Percentiles rank a stretch among this genome's conserved stretches.
Evolutionary conservation across 2,797 vertebrate genomes (phyloP).

Genomic region (Eptatretus atami): DNA sequence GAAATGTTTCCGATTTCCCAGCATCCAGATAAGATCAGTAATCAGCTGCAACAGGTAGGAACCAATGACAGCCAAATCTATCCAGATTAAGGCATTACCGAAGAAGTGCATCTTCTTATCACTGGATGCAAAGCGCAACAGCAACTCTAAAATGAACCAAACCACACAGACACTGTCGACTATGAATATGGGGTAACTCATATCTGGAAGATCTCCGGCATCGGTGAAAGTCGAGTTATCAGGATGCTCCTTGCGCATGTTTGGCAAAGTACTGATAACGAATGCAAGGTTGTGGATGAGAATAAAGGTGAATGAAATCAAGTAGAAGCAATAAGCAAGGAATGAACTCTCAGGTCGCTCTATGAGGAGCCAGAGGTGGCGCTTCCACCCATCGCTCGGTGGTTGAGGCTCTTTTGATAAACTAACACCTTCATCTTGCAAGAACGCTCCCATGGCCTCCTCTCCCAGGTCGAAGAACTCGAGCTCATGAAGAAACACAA

Average conservation of each 20-base stretch:
- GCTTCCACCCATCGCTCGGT: constrained; percentile 45
- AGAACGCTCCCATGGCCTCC: constrained; percentile 76
- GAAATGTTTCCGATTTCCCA: constrained; percentile 43
- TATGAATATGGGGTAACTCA: constrained; percentile 29
- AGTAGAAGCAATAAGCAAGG: constrained; percentile 44
- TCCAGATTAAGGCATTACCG: constrained; percentile 81
- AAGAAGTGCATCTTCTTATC: constrained; percentile 85
- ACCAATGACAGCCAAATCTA: constrained; percentile 77
- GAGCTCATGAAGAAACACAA: constrained; percentile 75
- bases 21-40: constrained; percentile 48
- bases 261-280: constrained; percentile 74
- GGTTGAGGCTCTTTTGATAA: constrained; percentile 16
- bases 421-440: constrained; percentile 70
- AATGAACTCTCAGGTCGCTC: constrained; percentile 89
- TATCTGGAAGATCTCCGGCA: neutral
- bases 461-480: constrained; percentile 68
- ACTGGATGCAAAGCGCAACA: constrained; percentile 58
- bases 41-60: constrained; percentile 78
- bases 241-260: constrained; percentile 49
- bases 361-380: constrained; percentile 85
- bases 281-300: constrained; percentile 89
- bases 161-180: constrained; percentile 71
- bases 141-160: constrained; percentile 79
- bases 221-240: constrained; percentile 8
- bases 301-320: constrained; percentile 71